Evolutionary conservation across 2,797 vertebrate species (phyloP).

Genomic region (Epinephelus malabaricus): DNA sequence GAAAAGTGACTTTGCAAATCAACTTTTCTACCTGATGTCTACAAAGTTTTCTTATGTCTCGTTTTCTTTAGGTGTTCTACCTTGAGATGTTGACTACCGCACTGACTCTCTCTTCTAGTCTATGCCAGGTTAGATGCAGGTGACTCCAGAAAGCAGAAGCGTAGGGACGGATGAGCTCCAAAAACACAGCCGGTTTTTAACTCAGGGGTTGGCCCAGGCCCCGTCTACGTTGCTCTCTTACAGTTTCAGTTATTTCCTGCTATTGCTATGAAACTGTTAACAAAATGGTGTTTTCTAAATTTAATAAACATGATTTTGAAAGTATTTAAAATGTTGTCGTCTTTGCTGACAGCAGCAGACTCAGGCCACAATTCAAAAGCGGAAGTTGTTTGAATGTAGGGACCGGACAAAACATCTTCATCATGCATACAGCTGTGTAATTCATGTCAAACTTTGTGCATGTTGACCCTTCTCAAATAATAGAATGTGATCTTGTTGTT

Average conservation of each 20-base stretch:
- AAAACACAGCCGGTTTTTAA: slow-evolving; percentile 83
- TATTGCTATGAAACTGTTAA: slow-evolving; percentile 88
- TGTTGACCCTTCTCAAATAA: background rate
- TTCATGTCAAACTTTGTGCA: background rate
- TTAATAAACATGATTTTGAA: slow-evolving; percentile 90
- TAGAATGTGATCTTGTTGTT: background rate
- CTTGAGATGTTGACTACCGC: slow-evolving; percentile 71
- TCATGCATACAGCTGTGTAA: background rate
- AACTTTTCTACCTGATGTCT: slow-evolving; percentile 90
- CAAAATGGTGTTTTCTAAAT: slow-evolving; percentile 90
- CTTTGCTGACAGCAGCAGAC: slow-evolving; percentile 42
- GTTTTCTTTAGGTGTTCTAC: slow-evolving; percentile 71
- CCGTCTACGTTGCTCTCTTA: slow-evolving; percentile 65
- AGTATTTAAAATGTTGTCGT: slow-evolving; percentile 65
- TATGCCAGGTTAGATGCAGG: slow-evolving; percentile 79
- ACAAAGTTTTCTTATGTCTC: slow-evolving; percentile 80
- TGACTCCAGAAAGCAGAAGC: slow-evolving; percentile 62
- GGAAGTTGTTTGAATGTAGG: background rate
- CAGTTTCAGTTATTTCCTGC: slow-evolving; percentile 86
- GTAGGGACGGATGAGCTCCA: slow-evolving; percentile 57
- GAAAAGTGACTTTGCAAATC: slow-evolving; percentile 88
- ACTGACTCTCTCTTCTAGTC: slow-evolving; percentile 75
- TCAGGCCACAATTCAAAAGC: background rate
- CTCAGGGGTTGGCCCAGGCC: slow-evolving; percentile 87
- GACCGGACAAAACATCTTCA: background rate